Evolutionary conservation across 1,140 invertebrate genomes (phyloP), one percentile per base, ranked within the genome.

Genomic region (Triops cancriformis): DNA sequence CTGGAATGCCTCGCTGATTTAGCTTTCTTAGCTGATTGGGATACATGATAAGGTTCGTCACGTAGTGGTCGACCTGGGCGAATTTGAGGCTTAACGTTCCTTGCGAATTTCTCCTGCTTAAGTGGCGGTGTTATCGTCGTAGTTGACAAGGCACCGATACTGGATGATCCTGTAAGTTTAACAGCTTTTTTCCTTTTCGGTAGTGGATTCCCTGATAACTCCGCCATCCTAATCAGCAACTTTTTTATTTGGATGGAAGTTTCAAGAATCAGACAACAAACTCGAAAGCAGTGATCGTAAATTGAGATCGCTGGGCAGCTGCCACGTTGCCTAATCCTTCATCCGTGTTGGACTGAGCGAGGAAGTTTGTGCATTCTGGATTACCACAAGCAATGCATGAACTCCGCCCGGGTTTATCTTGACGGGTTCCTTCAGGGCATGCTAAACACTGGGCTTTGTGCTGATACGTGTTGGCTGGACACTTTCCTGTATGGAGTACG

Each of bases 381-480:
- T 73, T 78, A 27, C 23, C n/a, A 73, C 77, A 78, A 26, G 72
- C 18, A 7, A 18, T 37, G 77, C 77, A 78, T 43, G 64, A 72
- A 31, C 41, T 73, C 73, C 74, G 77, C 11, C 77, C 77, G 23
- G 41, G 64, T 73, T 18, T 37, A 42, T 78, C 77, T 73, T 78
- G 77, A 43, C 27, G 74, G 9, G 42, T 73, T 18, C 77, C 28
- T 45, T 26, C 72, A 0, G 77, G 77, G 42, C 77, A 78, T 0
- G 72, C 31, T 26, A 74, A 43, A 43, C 77, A 78, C 23, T 26
- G 26, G 37, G 64, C 77, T 74, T 78, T 78, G n/a, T 42, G 28
- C 77, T 78, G 77, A 37, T 42, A 78, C 37, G 73, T 73, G 72
- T 73, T 42, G 31, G 73, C 28, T 45, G 77, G 73, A 73, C 77